These are phyloP conservation scores for Eristalis intricaria DNA, from an alignment of 2,888 invertebrate genomes.

Conservation along the genomic window DNA sequence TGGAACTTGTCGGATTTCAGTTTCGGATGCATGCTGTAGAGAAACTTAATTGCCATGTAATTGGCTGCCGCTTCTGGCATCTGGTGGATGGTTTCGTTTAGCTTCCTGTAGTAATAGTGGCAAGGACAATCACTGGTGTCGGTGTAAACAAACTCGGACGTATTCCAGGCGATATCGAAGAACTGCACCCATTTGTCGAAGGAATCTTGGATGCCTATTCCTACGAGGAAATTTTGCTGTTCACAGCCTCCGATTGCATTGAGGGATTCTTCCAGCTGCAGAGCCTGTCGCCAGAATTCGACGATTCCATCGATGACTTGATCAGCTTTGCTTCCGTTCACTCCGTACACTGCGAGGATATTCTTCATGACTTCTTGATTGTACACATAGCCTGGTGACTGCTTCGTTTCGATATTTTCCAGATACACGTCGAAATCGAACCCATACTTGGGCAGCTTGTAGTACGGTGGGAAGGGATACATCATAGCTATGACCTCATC, in stretches of 20 bases:
- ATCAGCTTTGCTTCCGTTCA: constrained; percentile 72
- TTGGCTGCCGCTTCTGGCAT: constrained; percentile 77
- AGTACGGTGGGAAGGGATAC: constrained; percentile 77
- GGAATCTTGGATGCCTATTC: not conserved
- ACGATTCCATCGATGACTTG: constrained; percentile 75
- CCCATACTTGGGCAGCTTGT: constrained; percentile 77
- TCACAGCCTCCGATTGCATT: constrained; percentile 65
- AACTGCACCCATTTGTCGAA: constrained; percentile 75
- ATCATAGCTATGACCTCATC: constrained; percentile 73
- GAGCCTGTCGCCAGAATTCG: constrained; percentile 75
- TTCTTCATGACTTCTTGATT: constrained; percentile 76
- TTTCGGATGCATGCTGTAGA: constrained; percentile 76
- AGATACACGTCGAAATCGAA: constrained; percentile 76
- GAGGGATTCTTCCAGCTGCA: constrained; percentile 73
- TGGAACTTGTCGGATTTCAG: constrained; percentile 74
- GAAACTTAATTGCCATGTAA: constrained; percentile 77
- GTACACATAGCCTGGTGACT: constrained; percentile 75
- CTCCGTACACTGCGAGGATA: constrained; percentile 75
- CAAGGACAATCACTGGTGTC: constrained; percentile 73
- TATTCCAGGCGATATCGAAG: constrained; percentile 77
- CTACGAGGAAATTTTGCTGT: not conserved
- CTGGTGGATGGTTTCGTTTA: constrained; percentile 74
- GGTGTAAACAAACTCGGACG: constrained; percentile 37
- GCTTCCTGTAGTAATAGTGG: constrained; percentile 74
- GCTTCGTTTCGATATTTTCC: constrained; percentile 77